These are phyloP conservation scores for Drosophila sucinea DNA, from an alignment of 1,140 invertebrate genomes.

Conservation along the genomic window DNA sequence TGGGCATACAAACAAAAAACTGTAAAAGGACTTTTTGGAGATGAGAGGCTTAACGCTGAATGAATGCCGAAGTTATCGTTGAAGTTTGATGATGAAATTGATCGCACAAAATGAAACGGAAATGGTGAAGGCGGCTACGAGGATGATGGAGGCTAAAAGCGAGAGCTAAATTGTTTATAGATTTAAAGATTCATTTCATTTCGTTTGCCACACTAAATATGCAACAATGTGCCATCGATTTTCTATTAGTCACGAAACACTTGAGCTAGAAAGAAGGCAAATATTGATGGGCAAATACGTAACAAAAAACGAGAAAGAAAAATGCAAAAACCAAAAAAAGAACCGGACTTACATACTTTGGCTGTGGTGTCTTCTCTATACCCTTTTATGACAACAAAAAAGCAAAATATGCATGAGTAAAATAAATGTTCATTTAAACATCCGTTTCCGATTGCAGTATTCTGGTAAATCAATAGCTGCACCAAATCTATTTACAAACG, in stretches of 20 bases:
- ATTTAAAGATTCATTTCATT: constrained; percentile 40
- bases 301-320: constrained; percentile 33
- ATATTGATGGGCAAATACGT: constrained; percentile 59
- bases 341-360: background rate
- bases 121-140: background rate
- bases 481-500: no score
- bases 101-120: background rate
- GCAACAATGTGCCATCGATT: constrained; percentile 75
- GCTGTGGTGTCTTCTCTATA: background rate
- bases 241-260: constrained; percentile 68
- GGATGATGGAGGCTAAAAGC: background rate
- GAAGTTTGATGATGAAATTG: constrained; percentile 13
- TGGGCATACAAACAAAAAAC: background rate
- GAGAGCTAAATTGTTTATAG: constrained; percentile 6
- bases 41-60: constrained; percentile 25
- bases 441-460: no score
- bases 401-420: no score
- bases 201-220: constrained; percentile 43
- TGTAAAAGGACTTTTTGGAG: constrained; percentile 26
- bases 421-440: no score
- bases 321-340: constrained; percentile 19
- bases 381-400: background rate
- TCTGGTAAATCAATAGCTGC: no score
- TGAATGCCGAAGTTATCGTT: constrained; percentile 2
- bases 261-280: constrained; percentile 60